Percentiles rank a stretch among this genome's conserved stretches.
phyloP scores from a whole-genome alignment of 2,888 invertebrate genomes.

The Eristalinus aeneus region DNA sequence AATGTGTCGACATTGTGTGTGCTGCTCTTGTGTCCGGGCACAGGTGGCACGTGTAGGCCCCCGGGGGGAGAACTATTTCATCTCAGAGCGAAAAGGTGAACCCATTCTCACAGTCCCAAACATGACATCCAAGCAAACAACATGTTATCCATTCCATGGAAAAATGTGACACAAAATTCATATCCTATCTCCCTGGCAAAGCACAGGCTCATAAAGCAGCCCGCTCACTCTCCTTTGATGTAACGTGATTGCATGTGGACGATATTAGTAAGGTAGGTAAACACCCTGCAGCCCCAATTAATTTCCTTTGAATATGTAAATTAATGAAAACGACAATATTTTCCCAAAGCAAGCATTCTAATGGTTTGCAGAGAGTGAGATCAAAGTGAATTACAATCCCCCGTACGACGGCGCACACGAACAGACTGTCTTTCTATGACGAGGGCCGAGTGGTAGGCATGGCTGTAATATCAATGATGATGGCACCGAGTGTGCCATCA shows the following conservation, averaged over 20 bases:
- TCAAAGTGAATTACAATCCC: conserved; percentile 69
- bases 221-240: conserved; percentile 46
- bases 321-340: conserved; percentile 71
- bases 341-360: conserved; percentile 70
- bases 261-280: conserved; percentile 66
- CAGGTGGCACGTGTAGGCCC: background rate
- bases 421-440: conserved; percentile 42
- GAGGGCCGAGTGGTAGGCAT: conserved; percentile 40
- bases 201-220: conserved; percentile 54
- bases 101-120: background rate
- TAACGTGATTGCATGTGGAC: conserved; percentile 68
- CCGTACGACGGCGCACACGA: conserved; percentile 29
- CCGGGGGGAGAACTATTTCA: background rate
- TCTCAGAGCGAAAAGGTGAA: background rate
- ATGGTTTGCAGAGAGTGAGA: conserved; percentile 67
- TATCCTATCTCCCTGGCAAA: conserved; percentile 35
- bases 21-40: background rate
- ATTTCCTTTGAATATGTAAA: conserved; percentile 71
- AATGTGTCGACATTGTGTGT: background rate
- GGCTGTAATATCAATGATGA: conserved; percentile 56
- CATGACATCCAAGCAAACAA: background rate
- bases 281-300: conserved; percentile 70
- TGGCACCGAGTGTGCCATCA: conserved; percentile 17
- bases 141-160: background rate
- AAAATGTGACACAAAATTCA: conserved; percentile 11